Conservation (phyloP, 2,797 vertebrate genomes). For the Simalia tracyae region DNA sequence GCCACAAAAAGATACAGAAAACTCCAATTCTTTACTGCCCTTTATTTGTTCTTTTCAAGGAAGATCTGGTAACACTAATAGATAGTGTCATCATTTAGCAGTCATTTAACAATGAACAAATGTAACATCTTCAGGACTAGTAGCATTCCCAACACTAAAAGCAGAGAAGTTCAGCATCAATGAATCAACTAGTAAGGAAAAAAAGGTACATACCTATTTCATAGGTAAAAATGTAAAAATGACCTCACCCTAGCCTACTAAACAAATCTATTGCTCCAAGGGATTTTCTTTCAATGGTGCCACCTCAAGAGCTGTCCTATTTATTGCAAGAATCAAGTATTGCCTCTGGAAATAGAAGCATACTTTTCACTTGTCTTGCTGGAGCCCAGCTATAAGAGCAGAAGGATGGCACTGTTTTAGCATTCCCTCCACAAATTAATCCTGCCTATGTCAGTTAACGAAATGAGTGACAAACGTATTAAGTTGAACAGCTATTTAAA, state of each 20-base stretch:
- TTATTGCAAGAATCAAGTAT: not conserved
- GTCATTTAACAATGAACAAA: not conserved
- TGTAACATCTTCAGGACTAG: constrained; percentile 4
- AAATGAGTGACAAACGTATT: not conserved
- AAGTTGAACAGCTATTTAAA: not conserved
- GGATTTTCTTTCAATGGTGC: not conserved
- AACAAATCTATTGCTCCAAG: constrained; percentile 3
- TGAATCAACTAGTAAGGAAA: not conserved
- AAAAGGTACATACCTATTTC: not conserved
- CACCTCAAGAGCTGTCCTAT: not conserved
- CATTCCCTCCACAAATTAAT: not conserved
- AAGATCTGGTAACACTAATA: not conserved
- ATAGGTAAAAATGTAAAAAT: not conserved
- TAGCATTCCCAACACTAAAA: not conserved
- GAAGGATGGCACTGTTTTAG: not conserved
- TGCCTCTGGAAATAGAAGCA: constrained; percentile 1
- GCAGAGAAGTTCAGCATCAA: not conserved
- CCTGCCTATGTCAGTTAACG: not conserved
- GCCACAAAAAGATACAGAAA: not conserved
- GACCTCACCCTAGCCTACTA: not conserved
- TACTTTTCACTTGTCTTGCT: not conserved
- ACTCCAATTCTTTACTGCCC: not conserved
- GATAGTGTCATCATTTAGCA: not conserved
- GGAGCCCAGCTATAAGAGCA: not conserved
- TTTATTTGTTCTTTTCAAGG: not conserved